A percentile compares a stretch with the other conserved stretches of the same genome.
phyloP scores from a whole-genome alignment of 2,888 invertebrate genomes.

The Nowickia ferox region DNA sequence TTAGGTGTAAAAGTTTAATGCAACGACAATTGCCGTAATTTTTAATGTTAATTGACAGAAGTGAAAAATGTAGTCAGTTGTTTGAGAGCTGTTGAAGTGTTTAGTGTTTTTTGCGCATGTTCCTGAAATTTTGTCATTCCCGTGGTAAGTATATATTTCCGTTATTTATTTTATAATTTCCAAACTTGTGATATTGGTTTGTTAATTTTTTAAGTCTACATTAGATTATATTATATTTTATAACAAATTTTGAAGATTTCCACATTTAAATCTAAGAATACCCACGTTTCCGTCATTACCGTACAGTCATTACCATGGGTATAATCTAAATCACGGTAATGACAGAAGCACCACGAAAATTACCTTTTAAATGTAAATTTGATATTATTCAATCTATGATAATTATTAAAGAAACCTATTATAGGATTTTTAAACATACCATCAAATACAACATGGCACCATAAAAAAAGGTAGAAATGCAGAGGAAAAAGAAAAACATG shows the following conservation, averaged over 20 bases:
- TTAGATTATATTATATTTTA: conserved; percentile 19
- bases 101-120: conserved; percentile 43
- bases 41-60: conserved; percentile 19
- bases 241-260: conserved; percentile 33
- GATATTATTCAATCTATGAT: conserved; percentile 3
- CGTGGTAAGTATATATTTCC: conserved; percentile 35
- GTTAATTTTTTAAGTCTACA: neutral
- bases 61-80: conserved; percentile 12
- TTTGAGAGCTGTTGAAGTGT: conserved; percentile 42
- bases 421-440: conserved; percentile 12
- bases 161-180: conserved; percentile 16
- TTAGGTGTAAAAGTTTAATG: conserved; percentile 15
- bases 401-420: conserved; percentile 11
- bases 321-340: neutral
- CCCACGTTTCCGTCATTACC: conserved; percentile 25
- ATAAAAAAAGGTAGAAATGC: conserved; percentile 8
- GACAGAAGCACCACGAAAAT: neutral
- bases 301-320: conserved; percentile 22
- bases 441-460: neutral
- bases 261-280: neutral
- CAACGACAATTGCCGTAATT: conserved; percentile 13
- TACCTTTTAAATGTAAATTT: neutral
- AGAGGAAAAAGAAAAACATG: conserved; percentile 5
- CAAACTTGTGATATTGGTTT: conserved; percentile 2
- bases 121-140: conserved; percentile 36